Evolutionary conservation across 2,113 vertebrate genomes (phyloP), one percentile per base, ranked within the genome.

Genomic region (Eubucco bourcierii): DNA sequence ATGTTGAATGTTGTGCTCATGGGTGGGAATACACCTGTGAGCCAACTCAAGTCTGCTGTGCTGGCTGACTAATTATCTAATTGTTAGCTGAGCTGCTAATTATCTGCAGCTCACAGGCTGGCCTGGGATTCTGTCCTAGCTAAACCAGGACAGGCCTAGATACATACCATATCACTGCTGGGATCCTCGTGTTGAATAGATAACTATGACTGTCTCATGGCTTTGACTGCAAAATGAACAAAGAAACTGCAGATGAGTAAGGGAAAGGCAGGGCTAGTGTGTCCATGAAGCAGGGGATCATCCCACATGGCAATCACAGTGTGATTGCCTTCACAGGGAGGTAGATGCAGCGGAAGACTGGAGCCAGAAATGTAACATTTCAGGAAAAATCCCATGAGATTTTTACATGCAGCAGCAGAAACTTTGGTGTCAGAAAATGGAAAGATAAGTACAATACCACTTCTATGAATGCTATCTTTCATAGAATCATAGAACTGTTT

Each of bases 301-400:
- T 19, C 20, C 21, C 47, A 12, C 23, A 11, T 50, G 21, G 47
- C 47, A 50, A 21, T 50, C 10, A 12, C 47, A 25, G 16, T 46
- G 58, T 0, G 0, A 50, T 3, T 16, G 56, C 19, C 29, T 59
- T 81, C 25, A 25, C 28, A n/a, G 29, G 29, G 52, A 71, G 31
- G 28, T 18, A 25, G 8, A 5, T 20, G 25, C 52, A 55, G 25
- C 8, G n/a, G 10, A 86, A 21, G 24, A 52, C 68, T 37, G 31
- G 27, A 33, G 15, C 4, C 27, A 53, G 61, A 73, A 81, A 78
- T 79, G 20, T 6, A 56, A 29, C 21, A 44, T 47, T 66, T 68
- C 18, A 41, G n/a, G 71, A 41, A 74, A 58, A 78, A 46, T 31
- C 8, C 5, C 7, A 0, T 28, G 6, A 76, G 11, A 18, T 41